A percentile compares a stretch with the other conserved stretches of the same genome.
Conservation (phyloP, 2,113 vertebrate species). For the Gnathonemus longibarbis region DNA sequence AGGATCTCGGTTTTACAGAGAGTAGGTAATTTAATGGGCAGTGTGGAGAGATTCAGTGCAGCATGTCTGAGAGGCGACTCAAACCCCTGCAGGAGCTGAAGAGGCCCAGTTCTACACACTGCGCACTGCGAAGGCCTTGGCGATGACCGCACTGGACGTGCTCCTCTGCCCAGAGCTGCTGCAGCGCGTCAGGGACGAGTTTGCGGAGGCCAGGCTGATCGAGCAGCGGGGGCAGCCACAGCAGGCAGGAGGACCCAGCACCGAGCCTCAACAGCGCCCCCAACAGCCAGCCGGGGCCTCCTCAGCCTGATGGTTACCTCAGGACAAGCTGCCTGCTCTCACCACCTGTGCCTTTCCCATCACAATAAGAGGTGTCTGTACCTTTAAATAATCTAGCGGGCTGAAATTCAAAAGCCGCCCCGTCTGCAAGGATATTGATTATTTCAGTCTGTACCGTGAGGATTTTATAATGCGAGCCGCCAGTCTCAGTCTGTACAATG, state of each 20-base stretch:
- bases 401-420: background rate
- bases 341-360: background rate
- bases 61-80: background rate
- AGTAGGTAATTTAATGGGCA: background rate
- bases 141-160: slow-evolving; percentile 77
- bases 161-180: slow-evolving; percentile 67
- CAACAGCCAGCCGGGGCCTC: background rate
- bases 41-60: background rate
- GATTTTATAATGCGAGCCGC: too few species aligned
- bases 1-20: background rate
- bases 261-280: slow-evolving; percentile 14
- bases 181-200: slow-evolving; percentile 65
- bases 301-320: background rate
- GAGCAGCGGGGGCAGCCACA: slow-evolving; percentile 49
- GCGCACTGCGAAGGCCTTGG: slow-evolving; percentile 70
- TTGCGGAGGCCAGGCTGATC: slow-evolving; percentile 55
- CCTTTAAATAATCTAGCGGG: background rate
- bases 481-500: too few species aligned
- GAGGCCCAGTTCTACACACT: slow-evolving; percentile 69
- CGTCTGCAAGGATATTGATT: background rate
- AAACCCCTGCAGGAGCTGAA: slow-evolving; percentile 53
- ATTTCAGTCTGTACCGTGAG: background rate
- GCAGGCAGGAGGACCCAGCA: slow-evolving; percentile 33
- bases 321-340: background rate
- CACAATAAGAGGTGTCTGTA: background rate